Base-by-base conservation (phyloP, 2,888 invertebrate genomes). In the Drosophila pegasa region DNA sequence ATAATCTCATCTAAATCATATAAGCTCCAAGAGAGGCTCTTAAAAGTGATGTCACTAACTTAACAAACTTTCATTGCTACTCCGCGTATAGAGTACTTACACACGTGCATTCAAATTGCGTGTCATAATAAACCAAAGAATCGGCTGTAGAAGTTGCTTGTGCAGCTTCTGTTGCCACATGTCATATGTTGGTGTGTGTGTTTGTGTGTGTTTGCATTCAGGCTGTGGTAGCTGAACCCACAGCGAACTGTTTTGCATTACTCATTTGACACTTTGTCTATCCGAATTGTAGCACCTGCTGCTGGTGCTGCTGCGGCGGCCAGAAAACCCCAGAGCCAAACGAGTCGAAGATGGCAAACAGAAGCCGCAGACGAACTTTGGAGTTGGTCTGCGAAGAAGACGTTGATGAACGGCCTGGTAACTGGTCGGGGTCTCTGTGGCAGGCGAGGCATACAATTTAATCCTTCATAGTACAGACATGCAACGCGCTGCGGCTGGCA, bases 191-290 rank as follows among this genome's bases (percentile, higher is more conserved):
- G 14, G 3, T 14, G 7, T 41, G 20, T n/a, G n/a, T n/a, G n/a
- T n/a, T n/a, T 5, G 43, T 16, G 43, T 56, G 29, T 50, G 29
- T 27, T 3, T 8, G 25, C n/a, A n/a, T 8, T 3, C 10, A 10
- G 29, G 20, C n/a, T 12, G 50, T 31, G 54, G 22, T 31, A 14
- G 25, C 43, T 43, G 33, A 40, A 18, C 43, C 55, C 55, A 22
- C 33, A 33, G 55, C 55, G 56, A 59, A 63, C 55, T 80, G 69
- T 69, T 66, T 77, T 89, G 83, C 85, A 85, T 89, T 88, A 89
- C 85, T 88, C 89, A 85, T 85, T 89, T 85, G 89, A 88, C 89
- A 86, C 89, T 85, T 82, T 86, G 88, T 81, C 82, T 74, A 80
- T 70, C 68, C 54, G 52, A 62, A 54, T 55, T 37, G 77, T 64